Base-by-base conservation (phyloP, 1,140 invertebrate genomes). In the Euschistus heros region DNA sequence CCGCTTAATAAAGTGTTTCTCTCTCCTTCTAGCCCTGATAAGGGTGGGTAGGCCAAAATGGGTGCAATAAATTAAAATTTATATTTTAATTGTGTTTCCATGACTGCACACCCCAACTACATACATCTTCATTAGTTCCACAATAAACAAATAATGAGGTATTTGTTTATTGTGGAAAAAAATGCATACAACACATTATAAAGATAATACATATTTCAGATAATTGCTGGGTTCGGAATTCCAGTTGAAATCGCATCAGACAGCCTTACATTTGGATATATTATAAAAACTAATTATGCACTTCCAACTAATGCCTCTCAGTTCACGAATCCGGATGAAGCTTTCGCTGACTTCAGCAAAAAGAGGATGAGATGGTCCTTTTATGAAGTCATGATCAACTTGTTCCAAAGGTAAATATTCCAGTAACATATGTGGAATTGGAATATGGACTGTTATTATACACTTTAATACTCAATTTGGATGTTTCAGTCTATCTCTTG, bases 181-280 rank as follows among this genome's bases (percentile, higher is more conserved):
- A n/a, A n/a, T n/a, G n/a, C n/a, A n/a, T n/a, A n/a, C 14, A 26
- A 20, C 18, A 52, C 8, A 20, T 54, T 50, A 20, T 37, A 55
- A 2, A 22, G 50, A 44, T 22, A 62, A 50, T 0, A 65, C 75
- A 76, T 65, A 37, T 37, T 37, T 37, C 72, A 86, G 83, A 74
- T 83, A 47, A 85, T 86, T 73, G 79, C 84, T 42, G 84, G 84
- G 65, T 70, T 85, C 50, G 84, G 84, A 68, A 79, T 85, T 30
- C 84, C 84, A 2, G 73, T 86, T 13, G 82, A 84, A 72, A 71
- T 85, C 37, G 79, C 83, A 66, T 77, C 79, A 62, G 78, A 81
- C 60, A 80, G 80, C 61, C 77, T 85, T 0, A 84, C 84, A 8
- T 77, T 85, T 15, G 84, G 84, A 3, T 77, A 79, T 2, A 83